Base-by-base conservation (phyloP, 1,140 invertebrate species). In the Aleiodes sp. region DNA sequence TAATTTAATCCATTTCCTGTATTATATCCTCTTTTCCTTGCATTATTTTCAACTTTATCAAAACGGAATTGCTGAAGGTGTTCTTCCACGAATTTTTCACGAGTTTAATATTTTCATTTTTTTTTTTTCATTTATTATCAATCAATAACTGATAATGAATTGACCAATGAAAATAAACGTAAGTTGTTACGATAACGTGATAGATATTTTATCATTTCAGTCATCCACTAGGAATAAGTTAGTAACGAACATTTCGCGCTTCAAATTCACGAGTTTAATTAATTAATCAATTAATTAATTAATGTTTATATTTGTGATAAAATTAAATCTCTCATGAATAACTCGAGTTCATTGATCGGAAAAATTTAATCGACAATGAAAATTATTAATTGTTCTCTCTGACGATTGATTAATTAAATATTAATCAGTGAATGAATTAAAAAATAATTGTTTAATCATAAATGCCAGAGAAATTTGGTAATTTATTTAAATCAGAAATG, bases 141-240 rank as follows among this genome's bases (percentile, higher is more conserved):
- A 76, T 78, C 72, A 68, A 78, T 76, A 68, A 41, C 70, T 68
- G 76, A 83, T 84, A 81, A 62, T 39, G n/a, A 61, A 64, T 62
- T 59, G 16, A 67, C 43, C 68, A 79, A 83, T 83, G 78, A 76
- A 78, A 78, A 72, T 33, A 52, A 56, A 67, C 31, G 26, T 33
- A 24, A 37, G 59, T 56, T 29, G n/a, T 43, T 76, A n/a, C 68
- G 81, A 84, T 83, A 82, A 83, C 74, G 67, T 69, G 75, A 78
- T 78, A 70, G 43, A 63, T 76, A 80, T 79, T 82, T n/a, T 83
- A 81, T 82, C 65, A 24, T 35, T 39, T 39, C 31, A 35, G 37
- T 39, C 16, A 35, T 19, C 52, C 26, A 57, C 21, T 57, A 24
- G 21, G 52, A 26, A 57, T 16, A 57, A 2, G n/a, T n/a, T n/a